Base-by-base conservation (phyloP, 2,797 vertebrate genomes). In the Salmo trutta region DNA sequence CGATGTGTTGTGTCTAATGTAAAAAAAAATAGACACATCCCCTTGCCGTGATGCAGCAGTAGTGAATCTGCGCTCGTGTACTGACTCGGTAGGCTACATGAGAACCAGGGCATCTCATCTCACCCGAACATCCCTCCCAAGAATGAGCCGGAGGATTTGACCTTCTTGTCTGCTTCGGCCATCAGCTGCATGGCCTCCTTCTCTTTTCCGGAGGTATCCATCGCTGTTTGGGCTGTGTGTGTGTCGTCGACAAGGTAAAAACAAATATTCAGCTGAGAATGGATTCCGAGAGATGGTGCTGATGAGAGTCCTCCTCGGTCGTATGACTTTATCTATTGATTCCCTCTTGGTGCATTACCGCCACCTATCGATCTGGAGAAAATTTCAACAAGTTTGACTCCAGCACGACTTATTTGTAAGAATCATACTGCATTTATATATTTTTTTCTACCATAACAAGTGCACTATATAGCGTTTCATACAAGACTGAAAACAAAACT, bases 171-270 rank as follows among this genome's bases (percentile, higher is more conserved):
- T 59, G 97, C 97, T 66, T 98, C 97, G 5, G 97, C 97, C 97
- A 99, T 98, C 85, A 99, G 94, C 93, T 98, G 97, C 89, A 99
- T 95, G 78, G 97, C 97, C 92, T 98, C 97, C 80, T 98, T 96
- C 90, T 98, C 97, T 90, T 98, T 99, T 2, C 97, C 97, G 33
- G 96, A 76, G 94, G 93, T 97, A 83, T 99, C 97, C 97, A 98
- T 99, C 10, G 73, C 59, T 41, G 19, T 41, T 6, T 41, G 4
- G 56, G 53, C n/a, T 36, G n/a, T 1, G 8, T 51, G 19, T 74
- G 54, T 36, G n/a, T 62, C 16, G 12, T 64, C 14, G n/a, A 17
- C 33, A 10, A 47, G 19, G 14, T 15, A 4, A 47, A 64, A 17
- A 64, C 19, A 47, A 53, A 41, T 74, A 17, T 33, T 24, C 21